These are phyloP conservation scores for Hirudo medicinalis DNA, from an alignment of 1,140 invertebrate genomes.

Conservation along the genomic window DNA sequence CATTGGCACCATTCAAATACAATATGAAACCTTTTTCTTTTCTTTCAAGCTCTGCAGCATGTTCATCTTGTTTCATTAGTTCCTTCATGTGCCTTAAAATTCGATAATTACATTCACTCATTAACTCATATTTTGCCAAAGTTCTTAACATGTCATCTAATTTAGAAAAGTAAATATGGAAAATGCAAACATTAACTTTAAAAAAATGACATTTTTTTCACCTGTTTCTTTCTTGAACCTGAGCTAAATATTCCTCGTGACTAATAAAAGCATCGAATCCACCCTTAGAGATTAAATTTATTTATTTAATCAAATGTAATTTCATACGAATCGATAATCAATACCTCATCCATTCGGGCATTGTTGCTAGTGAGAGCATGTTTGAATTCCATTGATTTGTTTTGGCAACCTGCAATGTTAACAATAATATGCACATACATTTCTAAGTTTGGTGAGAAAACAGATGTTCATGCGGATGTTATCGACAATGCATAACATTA, in stretches of 20 bases:
- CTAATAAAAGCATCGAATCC: no score
- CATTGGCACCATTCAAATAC: constrained; percentile 38
- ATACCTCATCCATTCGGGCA: no score
- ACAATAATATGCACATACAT: no score
- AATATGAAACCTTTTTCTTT: constrained; percentile 40
- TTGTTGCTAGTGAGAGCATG: no score
- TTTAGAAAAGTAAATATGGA: constrained; percentile 7
- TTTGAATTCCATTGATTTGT: no score
- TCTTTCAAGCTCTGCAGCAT: constrained; percentile 28
- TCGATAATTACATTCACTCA: not conserved
- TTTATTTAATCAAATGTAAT: no score
- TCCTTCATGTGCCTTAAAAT: not conserved
- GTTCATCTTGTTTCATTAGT: not conserved
- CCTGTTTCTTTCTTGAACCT: not conserved
- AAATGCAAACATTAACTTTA: constrained; percentile 10
- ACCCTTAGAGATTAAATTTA: no score
- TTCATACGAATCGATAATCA: no score
- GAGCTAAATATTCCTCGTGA: not conserved
- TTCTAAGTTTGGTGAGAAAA: no score
- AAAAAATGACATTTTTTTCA: not conserved
- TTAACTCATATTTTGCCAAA: not conserved
- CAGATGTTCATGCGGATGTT: no score
- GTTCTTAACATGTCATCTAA: not conserved
- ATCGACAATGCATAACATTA: no score
- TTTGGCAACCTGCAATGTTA: no score